A percentile compares a stretch with the other conserved stretches of the same genome.
phyloP scores from a whole-genome alignment of 2,888 invertebrate genomes.

The Prenolepis imparis region DNA sequence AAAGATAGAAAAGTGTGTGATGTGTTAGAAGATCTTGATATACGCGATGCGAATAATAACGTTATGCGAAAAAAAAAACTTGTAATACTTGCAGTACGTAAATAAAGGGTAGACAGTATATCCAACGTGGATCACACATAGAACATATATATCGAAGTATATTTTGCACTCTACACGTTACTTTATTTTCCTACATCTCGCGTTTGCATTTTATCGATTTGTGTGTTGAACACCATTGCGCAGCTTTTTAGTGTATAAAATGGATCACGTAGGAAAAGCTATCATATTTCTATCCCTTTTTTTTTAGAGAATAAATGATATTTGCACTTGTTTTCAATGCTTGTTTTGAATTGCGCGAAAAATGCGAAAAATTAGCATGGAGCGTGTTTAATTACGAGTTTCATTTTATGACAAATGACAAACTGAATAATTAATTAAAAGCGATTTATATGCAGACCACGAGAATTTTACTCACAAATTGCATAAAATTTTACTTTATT shows the following conservation, averaged over 20 bases:
- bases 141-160: slow-evolving; percentile 21
- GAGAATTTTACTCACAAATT: background rate
- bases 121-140: slow-evolving; percentile 6
- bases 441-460: background rate
- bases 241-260: slow-evolving; percentile 39
- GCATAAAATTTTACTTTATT: background rate
- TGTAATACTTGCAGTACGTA: slow-evolving; percentile 13
- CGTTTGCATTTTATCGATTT: slow-evolving; percentile 51
- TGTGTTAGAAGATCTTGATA: too few species aligned
- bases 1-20: too few species aligned
- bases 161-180: slow-evolving; percentile 24
- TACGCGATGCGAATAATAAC: slow-evolving; percentile 22
- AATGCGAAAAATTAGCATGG: background rate
- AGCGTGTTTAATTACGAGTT: slow-evolving; percentile 10
- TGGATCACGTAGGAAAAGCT: slow-evolving; percentile 4
- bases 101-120: slow-evolving; percentile 32
- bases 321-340: background rate
- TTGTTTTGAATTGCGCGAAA: background rate
- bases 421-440: slow-evolving; percentile 25
- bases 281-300: slow-evolving; percentile 4
- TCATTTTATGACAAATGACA: background rate
- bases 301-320: background rate
- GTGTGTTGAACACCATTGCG: slow-evolving; percentile 32
- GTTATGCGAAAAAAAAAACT: background rate
- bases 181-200: slow-evolving; percentile 45